These are phyloP conservation scores for Auanema sp. DNA, from an alignment of 2,888 invertebrate species.

Conservation along the genomic window DNA sequence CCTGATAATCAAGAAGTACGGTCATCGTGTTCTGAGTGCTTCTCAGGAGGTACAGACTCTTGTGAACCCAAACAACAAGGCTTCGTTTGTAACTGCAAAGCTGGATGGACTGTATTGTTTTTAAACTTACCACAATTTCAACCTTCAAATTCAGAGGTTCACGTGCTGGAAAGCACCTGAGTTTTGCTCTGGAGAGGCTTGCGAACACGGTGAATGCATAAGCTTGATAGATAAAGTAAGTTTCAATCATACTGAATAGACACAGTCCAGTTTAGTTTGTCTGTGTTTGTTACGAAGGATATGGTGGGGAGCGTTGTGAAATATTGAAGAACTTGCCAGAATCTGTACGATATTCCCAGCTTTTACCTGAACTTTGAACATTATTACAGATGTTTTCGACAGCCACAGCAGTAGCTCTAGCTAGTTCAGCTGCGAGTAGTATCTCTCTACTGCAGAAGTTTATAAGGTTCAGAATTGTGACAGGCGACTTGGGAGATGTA, in stretches of 20 bases:
- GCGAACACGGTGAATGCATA: not conserved
- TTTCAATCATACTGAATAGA: not conserved
- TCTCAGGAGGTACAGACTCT: not conserved
- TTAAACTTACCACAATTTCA: not conserved
- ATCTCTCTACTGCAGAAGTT: too few species aligned
- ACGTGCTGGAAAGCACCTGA: conserved; percentile 7
- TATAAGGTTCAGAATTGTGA: too few species aligned
- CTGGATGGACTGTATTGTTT: conserved; percentile 11
- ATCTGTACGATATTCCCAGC: too few species aligned
- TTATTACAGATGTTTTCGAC: too few species aligned
- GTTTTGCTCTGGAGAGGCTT: not conserved
- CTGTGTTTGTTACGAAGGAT: conserved; percentile 3
- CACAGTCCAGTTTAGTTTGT: not conserved
- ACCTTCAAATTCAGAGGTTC: not conserved
- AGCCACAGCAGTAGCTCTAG: too few species aligned
- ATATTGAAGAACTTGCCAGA: too few species aligned
- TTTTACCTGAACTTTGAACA: too few species aligned
- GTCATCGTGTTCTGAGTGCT: conserved; percentile 5
- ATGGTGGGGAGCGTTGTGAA: not conserved
- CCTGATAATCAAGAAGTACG: conserved; percentile 3
- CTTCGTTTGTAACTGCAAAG: conserved; percentile 8
- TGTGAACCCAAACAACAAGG: not conserved
- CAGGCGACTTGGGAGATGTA: too few species aligned
- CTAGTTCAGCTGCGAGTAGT: too few species aligned
- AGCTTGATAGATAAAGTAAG: conserved; percentile 1